Base-by-base conservation (phyloP, 2,113 vertebrate genomes). In the Macaca nemestrina region DNA sequence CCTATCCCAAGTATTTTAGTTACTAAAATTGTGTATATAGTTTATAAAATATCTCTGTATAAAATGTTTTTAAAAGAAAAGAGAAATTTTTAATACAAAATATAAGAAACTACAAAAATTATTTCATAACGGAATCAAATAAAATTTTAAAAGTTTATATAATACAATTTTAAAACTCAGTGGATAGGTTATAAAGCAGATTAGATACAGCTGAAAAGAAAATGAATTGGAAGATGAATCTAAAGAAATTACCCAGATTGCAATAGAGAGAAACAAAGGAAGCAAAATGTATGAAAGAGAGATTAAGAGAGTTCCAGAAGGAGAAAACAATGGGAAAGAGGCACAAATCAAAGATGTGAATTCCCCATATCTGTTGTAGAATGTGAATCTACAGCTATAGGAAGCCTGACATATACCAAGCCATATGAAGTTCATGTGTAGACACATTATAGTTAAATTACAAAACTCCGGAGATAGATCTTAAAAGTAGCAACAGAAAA, bases 181-280 rank as follows among this genome's bases (percentile, higher is more conserved):
- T 13, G 10, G 30, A 87, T 78, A 7, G 9, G n/a, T 70, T 55
- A 52, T 61, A 93, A 76, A 90, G 38, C 43, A 72, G 27, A 78
- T 40, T 73, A 76, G 43, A 94, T n/a, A 50, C 8, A 89, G 27
- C 11, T 94, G 48, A 82, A 93, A 85, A 89, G 57, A 94, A 90
- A 81, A 83, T 87, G 8, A 72, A 43, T n/a, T 45, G 3, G 55
- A 80, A 91, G 59, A 87, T 78, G 25, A 35, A 87, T 72, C 32
- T 61, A 86, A 87, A 73, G 25, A 93, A 86, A 70, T 85, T 64
- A 95, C 30, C 35, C 32, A 83, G 8, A 43, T 83, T 79, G 3
- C 17, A 84, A 45, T 38, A 88, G 20, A 79, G 18, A 90, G 9
- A 55, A 95, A 73, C 35, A 72, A 93, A 93, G 8, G 4, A 93